Evolutionary conservation across 2,888 invertebrate genomes (phyloP), one percentile per base, ranked within the genome.

Genomic region (Halictus quadricinctus): DNA sequence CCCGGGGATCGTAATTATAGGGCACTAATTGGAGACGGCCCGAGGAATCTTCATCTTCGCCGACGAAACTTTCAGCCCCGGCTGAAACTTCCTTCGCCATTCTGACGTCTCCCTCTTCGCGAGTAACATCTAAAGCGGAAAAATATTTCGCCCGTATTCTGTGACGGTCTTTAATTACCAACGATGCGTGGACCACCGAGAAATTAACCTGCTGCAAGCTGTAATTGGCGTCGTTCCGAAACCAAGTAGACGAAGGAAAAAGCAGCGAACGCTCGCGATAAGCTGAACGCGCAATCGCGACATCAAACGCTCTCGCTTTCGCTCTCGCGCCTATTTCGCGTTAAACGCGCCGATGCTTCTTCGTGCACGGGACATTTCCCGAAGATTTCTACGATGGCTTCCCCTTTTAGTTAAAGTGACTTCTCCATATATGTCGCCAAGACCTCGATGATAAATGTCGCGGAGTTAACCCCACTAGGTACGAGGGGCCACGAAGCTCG

Each of bases 1-100:
- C 89, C 75, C 77, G 75, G 72, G 74, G 85, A 88, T 87, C 79
- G 87, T 81, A 87, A 88, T 89, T 89, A 88, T 87, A 75, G 87
- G 81, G 80, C 80, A 76, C 89, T 88, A 88, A 88, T 88, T 88
- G 85, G 89, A 87, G 81, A 79, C 81, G 50, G 74, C 72, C 73
- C 78, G 80, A 80, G 80, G 77, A 74, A 87, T 87, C 87, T 85
- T 87, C 81, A 72, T 84, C 83, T 83, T 72, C 80, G 85, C 48
- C 80, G 81, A 69, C 79, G 74, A 79, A 87, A 85, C 83, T 79
- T 83, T 64, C 21, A 77, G 81, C 75, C 70, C 46, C n/a, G 75
- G 43, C 15, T 25, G 54, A 25, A 87, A 79, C 76, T 81, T 78
- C 69, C 76, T 29, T 58, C 64, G 43, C 48, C 48, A 60, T 83